These are phyloP conservation scores for Climacteris rufus DNA, from an alignment of 2,113 vertebrate species.

Conservation along the genomic window DNA sequence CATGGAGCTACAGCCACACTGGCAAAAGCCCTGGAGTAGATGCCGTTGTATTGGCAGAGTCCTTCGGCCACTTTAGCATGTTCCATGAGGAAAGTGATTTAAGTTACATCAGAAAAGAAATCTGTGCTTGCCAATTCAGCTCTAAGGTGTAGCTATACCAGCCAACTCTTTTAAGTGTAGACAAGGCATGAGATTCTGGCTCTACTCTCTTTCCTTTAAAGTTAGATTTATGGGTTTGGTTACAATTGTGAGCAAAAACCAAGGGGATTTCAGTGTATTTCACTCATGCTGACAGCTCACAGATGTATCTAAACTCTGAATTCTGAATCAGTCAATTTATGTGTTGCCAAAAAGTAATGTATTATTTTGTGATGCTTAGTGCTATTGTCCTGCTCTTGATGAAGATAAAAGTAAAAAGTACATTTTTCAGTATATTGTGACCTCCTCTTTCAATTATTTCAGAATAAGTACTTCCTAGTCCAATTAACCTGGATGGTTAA, in stretches of 20 bases:
- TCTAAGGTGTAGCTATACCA: slow-evolving; percentile 39
- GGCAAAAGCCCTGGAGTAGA: not conserved
- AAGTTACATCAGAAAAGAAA: not conserved
- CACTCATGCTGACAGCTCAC: not conserved
- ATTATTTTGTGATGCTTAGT: slow-evolving; percentile 31
- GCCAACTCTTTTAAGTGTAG: slow-evolving; percentile 46
- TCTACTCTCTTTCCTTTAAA: not conserved
- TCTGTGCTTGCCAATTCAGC: slow-evolving; percentile 34
- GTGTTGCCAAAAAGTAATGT: not conserved
- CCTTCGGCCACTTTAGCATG: not conserved
- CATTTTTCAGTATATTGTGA: slow-evolving; percentile 64
- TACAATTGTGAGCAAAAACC: slow-evolving; percentile 19
- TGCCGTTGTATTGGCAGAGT: not conserved
- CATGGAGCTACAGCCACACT: not conserved
- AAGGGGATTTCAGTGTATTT: slow-evolving; percentile 17
- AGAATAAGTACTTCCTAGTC: not conserved
- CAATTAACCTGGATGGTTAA: not conserved
- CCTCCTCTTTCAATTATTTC: not conserved
- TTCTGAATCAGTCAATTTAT: not conserved
- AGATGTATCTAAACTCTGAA: slow-evolving; percentile 7
- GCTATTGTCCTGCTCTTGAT: slow-evolving; percentile 77
- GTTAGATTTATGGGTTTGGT: slow-evolving; percentile 36
- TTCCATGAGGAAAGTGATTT: not conserved
- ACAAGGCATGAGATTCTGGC: slow-evolving; percentile 25
- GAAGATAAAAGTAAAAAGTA: slow-evolving; percentile 67